Base-by-base conservation (phyloP, 2,888 invertebrate species). In the Lapara coniferarum region DNA sequence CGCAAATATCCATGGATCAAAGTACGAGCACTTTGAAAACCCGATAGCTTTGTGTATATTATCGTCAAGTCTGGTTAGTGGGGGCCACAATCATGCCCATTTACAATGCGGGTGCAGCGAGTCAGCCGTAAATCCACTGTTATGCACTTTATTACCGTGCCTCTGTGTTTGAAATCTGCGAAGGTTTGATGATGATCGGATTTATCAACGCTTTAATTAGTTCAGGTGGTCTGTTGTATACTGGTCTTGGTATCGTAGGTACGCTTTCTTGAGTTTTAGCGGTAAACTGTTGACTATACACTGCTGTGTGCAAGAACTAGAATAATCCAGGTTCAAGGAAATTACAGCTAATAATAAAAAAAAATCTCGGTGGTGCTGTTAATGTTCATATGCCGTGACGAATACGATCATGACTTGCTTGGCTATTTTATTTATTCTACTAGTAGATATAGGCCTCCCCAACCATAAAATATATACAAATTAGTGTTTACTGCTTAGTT, bases 1-100 rank as follows among this genome's bases (percentile, higher is more conserved):
- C 8, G 19, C 16, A 49, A 63, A 63, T 49, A 25, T 19, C 7
- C 49, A 13, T 63, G 7, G 16, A 19, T 49, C 46, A 19, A 25
- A 25, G 16, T 63, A 63, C 13, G 25, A 49, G 5, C 49, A 49
- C 63, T 63, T 49, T 5, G 19, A 0, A 10, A 49, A 25, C 63
- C 12, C 63, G 49, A 49, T 63, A 63, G 46, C 63, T 63, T 63
- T 63, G 63, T 49, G 63, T 49, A 49, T 19, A 56, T 56, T 56
- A 49, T 63, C 63, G 63, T 49, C 63, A 49, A 19, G 49, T 49
- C 63, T 63, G 63, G 63, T 63, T 63, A 63, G 63, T 19, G 46
- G 56, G 25, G 19, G 56, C 19, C 49, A 49, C 49, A 63, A 44
- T 59, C 16, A 19, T 46, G 59, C 59, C 19, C 49, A 19, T 63